Evolutionary conservation across 2,888 invertebrate species (phyloP).

Genomic region (Apodemia mormo): DNA sequence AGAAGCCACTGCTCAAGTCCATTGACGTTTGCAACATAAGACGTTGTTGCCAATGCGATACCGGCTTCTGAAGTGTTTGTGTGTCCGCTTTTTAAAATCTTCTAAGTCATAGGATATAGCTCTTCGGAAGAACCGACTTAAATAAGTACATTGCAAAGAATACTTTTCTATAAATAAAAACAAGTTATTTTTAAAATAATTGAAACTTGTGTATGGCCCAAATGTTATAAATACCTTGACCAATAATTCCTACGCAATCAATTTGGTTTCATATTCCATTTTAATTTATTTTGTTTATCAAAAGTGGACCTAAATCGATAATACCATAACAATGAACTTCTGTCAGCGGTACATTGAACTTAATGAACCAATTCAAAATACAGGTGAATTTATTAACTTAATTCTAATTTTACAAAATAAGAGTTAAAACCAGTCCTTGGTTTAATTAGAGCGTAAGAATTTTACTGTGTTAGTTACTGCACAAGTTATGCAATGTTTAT

Average conservation of each 20-base stretch:
- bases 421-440: constrained; percentile 7
- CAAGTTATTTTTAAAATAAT: too few relatives aligned
- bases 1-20: too few relatives aligned
- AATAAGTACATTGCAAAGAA: too few relatives aligned
- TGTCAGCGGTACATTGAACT: constrained; percentile 4
- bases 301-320: background rate
- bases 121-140: too few relatives aligned
- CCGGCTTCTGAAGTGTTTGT: too few relatives aligned
- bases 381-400: constrained; percentile 3
- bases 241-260: background rate
- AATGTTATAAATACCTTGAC: background rate
- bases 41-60: too few relatives aligned
- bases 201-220: background rate
- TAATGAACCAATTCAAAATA: constrained; percentile 6
- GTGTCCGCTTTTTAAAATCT: too few relatives aligned
- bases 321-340: background rate
- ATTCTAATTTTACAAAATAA: background rate
- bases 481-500: constrained; percentile 53
- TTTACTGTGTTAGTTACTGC: constrained; percentile 50
- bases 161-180: too few relatives aligned
- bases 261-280: background rate
- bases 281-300: background rate
- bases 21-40: too few relatives aligned
- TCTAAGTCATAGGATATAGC: too few relatives aligned
- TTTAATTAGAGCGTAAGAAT: constrained; percentile 69